Percentiles rank a stretch among this genome's conserved stretches.
Evolutionary conservation across 2,797 vertebrate genomes (phyloP).

Genomic region (Psittacula derbiana): DNA sequence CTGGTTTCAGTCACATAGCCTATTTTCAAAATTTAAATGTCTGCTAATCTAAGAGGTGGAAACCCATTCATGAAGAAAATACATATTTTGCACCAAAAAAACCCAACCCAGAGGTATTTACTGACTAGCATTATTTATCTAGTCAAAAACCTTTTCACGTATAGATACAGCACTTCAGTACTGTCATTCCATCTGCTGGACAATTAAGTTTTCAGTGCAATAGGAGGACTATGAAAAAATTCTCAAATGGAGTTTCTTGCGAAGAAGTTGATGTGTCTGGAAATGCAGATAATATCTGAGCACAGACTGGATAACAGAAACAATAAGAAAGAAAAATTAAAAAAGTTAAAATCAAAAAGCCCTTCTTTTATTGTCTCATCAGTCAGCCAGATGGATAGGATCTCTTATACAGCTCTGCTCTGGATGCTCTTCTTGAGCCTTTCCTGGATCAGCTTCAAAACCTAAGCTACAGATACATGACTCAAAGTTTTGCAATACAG

Average conservation of each 20-base stretch:
- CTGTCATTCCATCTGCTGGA: neutral
- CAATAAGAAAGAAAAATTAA: neutral
- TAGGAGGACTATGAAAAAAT: neutral
- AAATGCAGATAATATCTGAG: neutral
- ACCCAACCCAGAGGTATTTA: neutral
- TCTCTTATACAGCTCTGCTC: neutral
- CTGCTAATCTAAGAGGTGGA: neutral
- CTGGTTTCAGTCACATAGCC: neutral
- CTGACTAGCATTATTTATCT: neutral
- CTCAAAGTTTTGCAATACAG: constrained; percentile 2
- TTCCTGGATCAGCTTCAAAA: neutral
- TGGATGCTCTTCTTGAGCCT: neutral
- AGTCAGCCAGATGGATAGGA: neutral
- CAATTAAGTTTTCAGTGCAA: neutral
- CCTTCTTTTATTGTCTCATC: neutral
- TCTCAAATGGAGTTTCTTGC: neutral
- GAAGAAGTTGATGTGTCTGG: neutral
- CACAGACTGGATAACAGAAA: neutral
- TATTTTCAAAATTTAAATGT: neutral
- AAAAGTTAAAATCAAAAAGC: neutral
- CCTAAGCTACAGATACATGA: neutral
- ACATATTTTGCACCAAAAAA: neutral
- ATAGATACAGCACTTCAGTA: neutral
- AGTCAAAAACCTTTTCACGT: neutral
- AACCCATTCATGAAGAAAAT: neutral